Evolutionary conservation across 2,888 invertebrate genomes (phyloP), one percentile per base, ranked within the genome.

Genomic region (Lucinisca nassula): DNA sequence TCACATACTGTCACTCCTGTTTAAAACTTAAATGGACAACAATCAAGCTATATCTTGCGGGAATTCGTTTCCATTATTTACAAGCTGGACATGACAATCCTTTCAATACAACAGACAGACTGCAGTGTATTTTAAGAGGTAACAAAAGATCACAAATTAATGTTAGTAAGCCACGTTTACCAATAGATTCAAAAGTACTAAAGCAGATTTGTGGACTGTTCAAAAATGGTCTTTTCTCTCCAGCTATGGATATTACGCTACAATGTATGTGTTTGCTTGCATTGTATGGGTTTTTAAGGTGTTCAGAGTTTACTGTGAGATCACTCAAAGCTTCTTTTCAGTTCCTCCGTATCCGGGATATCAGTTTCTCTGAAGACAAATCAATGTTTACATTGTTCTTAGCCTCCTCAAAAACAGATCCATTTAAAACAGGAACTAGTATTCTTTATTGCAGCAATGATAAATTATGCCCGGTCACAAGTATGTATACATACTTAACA

Each of bases 41-140:
- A 8, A 74, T 81, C 27, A 81, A 81, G 37, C 27, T 74, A 21
- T 81, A 81, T 58, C 49, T 81, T 17, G 51, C 74, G 24, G 81
- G 74, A 0, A 74, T 81, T 10, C 32, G 81, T 3, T 74, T 55
- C 74, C 51, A 40, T 40, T 75, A 74, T 61, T n/a, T 74, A 3
- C 35, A 24, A 17, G 32, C 51, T n/a, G 72, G 77, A 4, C 12
- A 3, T 24, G 1, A 1, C 17, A 51, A 77, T 37, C 77, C 77
- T 77, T 58, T 77, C 1, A 32, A 58, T 8, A 6, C 4, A 0
- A 24, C 10, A 1, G 77, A 77, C 38, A 77, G 77, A 37, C 49
- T 77, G 38, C 58, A 77, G n/a, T 77, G 30, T 77, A 37, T 77
- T 37, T 24, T 77, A 37, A 35, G 77, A 24, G 77, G 77, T 38